phyloP scores from a whole-genome alignment of 2,888 invertebrate species.

The Plebejus melissa region DNA sequence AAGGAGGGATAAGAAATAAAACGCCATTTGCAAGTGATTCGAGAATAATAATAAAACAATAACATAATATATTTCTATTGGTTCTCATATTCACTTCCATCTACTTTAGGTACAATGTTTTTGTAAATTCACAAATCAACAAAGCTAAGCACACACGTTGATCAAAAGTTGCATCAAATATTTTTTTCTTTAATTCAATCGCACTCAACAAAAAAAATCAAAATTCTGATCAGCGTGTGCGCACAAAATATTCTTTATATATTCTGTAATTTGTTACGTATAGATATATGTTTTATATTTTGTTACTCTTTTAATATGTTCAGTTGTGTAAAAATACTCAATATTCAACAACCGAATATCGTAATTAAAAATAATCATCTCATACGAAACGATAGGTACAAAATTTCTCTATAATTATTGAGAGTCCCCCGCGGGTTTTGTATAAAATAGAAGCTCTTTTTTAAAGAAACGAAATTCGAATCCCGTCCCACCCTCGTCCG shows the following conservation, averaged over 20 bases:
- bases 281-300: slow-evolving; percentile 64
- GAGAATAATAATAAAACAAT: slow-evolving; percentile 77
- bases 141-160: slow-evolving; percentile 55
- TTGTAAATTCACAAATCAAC: slow-evolving; percentile 72
- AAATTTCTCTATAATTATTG: slow-evolving; percentile 50
- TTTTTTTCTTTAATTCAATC: slow-evolving; percentile 30
- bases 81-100: slow-evolving; percentile 67
- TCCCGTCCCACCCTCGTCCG: slow-evolving; percentile 33
- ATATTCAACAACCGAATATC: slow-evolving; percentile 73
- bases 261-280: slow-evolving; percentile 40
- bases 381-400: slow-evolving; percentile 70
- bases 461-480: slow-evolving; percentile 39
- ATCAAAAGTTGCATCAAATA: slow-evolving; percentile 43
- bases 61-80: slow-evolving; percentile 75
- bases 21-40: slow-evolving; percentile 75
- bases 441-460: slow-evolving; percentile 69
- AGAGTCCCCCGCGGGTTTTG: slow-evolving; percentile 58
- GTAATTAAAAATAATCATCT: slow-evolving; percentile 69
- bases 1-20: slow-evolving; percentile 51
- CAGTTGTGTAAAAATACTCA: slow-evolving; percentile 77
- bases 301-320: slow-evolving; percentile 65
- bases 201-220: slow-evolving; percentile 34
- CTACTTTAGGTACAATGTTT: slow-evolving; percentile 73
- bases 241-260: slow-evolving; percentile 60
- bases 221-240: slow-evolving; percentile 50